These are phyloP conservation scores for Scomber japonicus DNA, from an alignment of 2,113 vertebrate genomes.

Conservation along the genomic window DNA sequence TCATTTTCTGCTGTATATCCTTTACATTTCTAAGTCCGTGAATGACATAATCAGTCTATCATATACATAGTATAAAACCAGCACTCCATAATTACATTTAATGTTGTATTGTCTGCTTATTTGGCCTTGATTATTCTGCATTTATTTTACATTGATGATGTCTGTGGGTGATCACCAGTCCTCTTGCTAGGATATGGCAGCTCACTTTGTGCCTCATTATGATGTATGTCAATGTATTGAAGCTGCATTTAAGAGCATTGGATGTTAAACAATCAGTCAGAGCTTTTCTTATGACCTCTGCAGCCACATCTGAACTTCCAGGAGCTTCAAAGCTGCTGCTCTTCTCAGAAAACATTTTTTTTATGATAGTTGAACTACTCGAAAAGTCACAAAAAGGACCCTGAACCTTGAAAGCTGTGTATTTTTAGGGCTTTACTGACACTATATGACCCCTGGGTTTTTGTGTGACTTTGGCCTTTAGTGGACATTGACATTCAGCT, in stretches of 20 bases:
- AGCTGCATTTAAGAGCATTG: neutral
- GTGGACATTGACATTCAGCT: constrained; percentile 36
- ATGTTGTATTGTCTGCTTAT: neutral
- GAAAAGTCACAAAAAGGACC: constrained; percentile 13
- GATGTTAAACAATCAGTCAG: constrained; percentile 19
- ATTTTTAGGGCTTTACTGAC: constrained; percentile 34
- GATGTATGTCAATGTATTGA: constrained; percentile 9
- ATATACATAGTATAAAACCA: constrained; percentile 25
- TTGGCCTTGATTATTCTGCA: constrained; percentile 28
- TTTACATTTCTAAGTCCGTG: constrained; percentile 4
- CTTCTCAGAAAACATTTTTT: neutral
- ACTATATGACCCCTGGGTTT: neutral
- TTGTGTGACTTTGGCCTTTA: constrained; percentile 33
- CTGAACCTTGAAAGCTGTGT: neutral
- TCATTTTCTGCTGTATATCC: constrained; percentile 37
- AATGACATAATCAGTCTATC: constrained; percentile 1
- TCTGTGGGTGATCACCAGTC: neutral
- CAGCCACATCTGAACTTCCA: constrained; percentile 1
- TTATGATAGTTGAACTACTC: constrained; percentile 13
- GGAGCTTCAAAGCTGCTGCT: constrained; percentile 17
- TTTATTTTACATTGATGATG: neutral
- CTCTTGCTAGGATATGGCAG: neutral
- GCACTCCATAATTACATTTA: constrained; percentile 26
- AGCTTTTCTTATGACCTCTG: constrained; percentile 8
- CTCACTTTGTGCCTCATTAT: constrained; percentile 60